Conservation (phyloP, 35 echinoderm and acorn worm species). For the Ophiothrix spiculata region DNA sequence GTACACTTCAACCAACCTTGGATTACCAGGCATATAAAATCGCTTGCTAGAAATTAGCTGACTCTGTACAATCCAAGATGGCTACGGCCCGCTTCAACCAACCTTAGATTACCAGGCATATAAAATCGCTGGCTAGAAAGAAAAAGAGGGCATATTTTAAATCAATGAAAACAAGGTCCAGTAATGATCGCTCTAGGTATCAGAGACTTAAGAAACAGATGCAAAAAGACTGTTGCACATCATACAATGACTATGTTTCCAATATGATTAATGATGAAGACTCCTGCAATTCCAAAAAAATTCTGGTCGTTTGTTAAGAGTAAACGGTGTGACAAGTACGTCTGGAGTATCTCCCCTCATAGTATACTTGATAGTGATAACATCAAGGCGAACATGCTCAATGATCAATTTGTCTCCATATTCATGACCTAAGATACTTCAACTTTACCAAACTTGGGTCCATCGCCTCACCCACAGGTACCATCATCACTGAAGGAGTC, state of each 20-base stretch:
- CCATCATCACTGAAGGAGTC: no score
- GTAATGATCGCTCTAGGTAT: not conserved
- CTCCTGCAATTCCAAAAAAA: not conserved
- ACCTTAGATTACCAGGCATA: slow-evolving; percentile 8
- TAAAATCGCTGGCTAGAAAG: slow-evolving; percentile 8
- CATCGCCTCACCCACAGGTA: no score
- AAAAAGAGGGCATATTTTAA: not conserved
- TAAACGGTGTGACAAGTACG: slow-evolving; percentile 13
- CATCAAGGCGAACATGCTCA: slow-evolving; percentile 11
- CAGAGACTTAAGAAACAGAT: not conserved
- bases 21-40: slow-evolving; percentile 17
- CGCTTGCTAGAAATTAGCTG: not conserved
- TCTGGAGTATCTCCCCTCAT: slow-evolving; percentile 1
- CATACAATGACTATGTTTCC: not conserved
- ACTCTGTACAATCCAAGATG: slow-evolving; percentile 32
- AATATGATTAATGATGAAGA: slow-evolving; percentile 2
- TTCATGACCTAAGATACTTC: slow-evolving; percentile 4
- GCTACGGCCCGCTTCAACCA: slow-evolving; percentile 27
- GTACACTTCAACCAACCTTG: slow-evolving; percentile 25
- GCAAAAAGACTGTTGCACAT: not conserved
- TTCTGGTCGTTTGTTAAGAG: slow-evolving; percentile 5
- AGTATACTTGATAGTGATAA: not conserved
- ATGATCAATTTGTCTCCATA: slow-evolving; percentile 26
- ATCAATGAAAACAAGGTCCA: not conserved
- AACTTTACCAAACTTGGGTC: no score